These are phyloP conservation scores for Dolichopus griseipennis DNA, from an alignment of 2,888 invertebrate genomes.

Conservation along the genomic window DNA sequence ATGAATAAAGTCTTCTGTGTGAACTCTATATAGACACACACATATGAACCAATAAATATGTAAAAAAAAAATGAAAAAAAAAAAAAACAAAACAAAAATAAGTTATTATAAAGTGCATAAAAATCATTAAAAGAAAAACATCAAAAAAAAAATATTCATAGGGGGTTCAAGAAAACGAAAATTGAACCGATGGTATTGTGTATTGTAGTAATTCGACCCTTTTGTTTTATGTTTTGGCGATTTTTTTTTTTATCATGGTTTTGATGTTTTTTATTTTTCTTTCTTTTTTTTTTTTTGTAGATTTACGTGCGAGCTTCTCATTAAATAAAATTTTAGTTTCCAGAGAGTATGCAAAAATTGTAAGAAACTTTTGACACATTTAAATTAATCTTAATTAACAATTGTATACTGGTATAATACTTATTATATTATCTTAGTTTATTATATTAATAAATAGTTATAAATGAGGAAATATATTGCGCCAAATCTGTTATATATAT, in stretches of 20 bases:
- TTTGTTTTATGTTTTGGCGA: constrained; percentile 11
- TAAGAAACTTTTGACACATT: too few relatives aligned
- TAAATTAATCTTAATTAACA: too few relatives aligned
- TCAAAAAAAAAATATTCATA: neutral
- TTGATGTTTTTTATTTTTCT: neutral
- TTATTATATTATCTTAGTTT: too few relatives aligned
- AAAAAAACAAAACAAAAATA: neutral
- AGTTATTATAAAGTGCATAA: neutral
- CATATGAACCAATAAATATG: neutral
- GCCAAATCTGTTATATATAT: too few relatives aligned
- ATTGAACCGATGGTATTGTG: neutral
- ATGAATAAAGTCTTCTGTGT: neutral
- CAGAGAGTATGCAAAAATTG: too few relatives aligned
- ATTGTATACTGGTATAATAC: too few relatives aligned
- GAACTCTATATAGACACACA: neutral
- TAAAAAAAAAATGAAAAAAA: neutral
- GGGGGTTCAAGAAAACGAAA: constrained; percentile 2
- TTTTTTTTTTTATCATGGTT: neutral
- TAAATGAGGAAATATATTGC: too few relatives aligned
- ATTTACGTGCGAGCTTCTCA: constrained; percentile 2
- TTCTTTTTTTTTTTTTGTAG: neutral
- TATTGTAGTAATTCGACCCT: constrained; percentile 4
- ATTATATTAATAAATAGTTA: too few relatives aligned
- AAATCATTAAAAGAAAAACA: neutral
- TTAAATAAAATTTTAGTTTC: constrained; percentile 1